These are phyloP conservation scores for Limosa lapponica DNA, from an alignment of 2,797 vertebrate species.

Conservation along the genomic window DNA sequence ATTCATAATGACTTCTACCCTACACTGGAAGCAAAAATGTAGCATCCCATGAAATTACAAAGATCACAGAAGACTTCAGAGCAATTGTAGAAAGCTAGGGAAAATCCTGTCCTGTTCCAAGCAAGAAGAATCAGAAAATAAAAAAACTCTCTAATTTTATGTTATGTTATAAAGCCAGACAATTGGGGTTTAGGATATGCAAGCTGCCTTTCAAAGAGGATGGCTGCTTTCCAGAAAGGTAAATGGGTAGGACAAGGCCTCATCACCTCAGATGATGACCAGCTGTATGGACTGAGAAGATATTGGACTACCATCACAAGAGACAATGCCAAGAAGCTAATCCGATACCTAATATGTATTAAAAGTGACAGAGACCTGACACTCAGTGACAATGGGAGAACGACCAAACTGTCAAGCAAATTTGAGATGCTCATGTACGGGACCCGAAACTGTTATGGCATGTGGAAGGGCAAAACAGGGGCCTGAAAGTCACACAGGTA, in stretches of 20 bases:
- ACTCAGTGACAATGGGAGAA: not conserved
- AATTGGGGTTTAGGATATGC: not conserved
- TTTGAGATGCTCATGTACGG: not conserved
- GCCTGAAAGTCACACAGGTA: not conserved
- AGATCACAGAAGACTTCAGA: not conserved
- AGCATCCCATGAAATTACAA: not conserved
- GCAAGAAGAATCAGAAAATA: not conserved
- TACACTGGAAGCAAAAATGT: not conserved
- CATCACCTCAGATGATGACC: not conserved
- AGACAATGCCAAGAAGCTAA: not conserved
- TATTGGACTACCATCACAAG: not conserved
- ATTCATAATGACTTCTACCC: not conserved
- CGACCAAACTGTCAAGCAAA: not conserved
- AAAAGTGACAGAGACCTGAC: not conserved
- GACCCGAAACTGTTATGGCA: fast-evolving
- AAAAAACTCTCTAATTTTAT: not conserved
- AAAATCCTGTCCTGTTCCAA: not conserved
- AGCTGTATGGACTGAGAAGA: not conserved
- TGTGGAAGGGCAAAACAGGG: not conserved
- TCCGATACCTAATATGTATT: not conserved
- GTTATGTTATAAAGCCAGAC: not conserved
- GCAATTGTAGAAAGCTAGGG: not conserved
- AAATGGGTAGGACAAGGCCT: not conserved
- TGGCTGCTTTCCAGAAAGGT: not conserved
- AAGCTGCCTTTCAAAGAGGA: not conserved